A percentile compares a stretch with the other conserved stretches of the same genome.
phyloP scores from a whole-genome alignment of 2,797 vertebrate genomes.

The Fundulus diaphanus region DNA sequence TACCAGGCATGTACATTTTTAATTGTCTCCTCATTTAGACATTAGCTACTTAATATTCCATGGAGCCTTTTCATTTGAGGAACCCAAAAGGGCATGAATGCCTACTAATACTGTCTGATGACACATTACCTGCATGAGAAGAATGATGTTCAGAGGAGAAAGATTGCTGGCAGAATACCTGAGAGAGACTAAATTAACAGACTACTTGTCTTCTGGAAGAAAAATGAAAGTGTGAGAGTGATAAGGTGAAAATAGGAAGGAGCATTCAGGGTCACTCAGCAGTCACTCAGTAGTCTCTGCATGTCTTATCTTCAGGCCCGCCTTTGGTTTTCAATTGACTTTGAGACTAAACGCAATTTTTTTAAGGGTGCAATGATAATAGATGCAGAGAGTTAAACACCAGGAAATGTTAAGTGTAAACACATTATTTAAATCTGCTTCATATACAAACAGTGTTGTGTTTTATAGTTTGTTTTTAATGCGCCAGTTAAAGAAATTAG shows the following conservation, averaged over 20 bases:
- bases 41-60: conserved; percentile 8
- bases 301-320: conserved; percentile 20
- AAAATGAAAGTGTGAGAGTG: conserved; percentile 20
- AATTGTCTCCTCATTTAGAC: background rate
- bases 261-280: conserved; percentile 29
- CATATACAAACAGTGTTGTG: background rate
- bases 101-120: conserved; percentile 8
- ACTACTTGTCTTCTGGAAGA: conserved; percentile 4
- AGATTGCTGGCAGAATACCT: conserved; percentile 9
- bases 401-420: conserved; percentile 4
- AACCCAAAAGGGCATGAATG: conserved; percentile 4
- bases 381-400: conserved; percentile 18
- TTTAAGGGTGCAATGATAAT: conserved; percentile 32
- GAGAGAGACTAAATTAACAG: conserved; percentile 33
- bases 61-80: conserved; percentile 9
- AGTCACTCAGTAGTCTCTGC: conserved; percentile 43
- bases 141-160: conserved; percentile 19
- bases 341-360: conserved; percentile 37
- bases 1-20: background rate
- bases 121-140: conserved; percentile 32
- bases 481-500: background rate
- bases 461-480: conserved; percentile 1
- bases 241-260: conserved; percentile 13
- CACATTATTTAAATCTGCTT: conserved; percentile 8
- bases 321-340: conserved; percentile 31